phyloP scores from a whole-genome alignment of 1,140 invertebrate genomes.

The Brachionus paranguensis region DNA sequence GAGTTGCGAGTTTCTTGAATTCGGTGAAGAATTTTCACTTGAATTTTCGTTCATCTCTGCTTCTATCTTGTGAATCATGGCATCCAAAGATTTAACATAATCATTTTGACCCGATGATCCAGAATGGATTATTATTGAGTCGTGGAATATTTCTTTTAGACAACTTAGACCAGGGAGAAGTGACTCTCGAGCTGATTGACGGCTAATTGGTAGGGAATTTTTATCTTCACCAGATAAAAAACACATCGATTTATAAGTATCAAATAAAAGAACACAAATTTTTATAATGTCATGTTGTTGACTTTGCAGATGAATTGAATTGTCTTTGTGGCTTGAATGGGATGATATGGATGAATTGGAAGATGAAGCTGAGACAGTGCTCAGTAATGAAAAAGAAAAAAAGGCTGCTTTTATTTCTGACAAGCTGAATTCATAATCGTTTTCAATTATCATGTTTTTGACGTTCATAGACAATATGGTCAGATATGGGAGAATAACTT shows the following conservation, averaged over 20 bases:
- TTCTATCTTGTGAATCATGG: slow-evolving; percentile 28
- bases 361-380: background rate
- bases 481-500: slow-evolving; percentile 29
- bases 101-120: slow-evolving; percentile 1
- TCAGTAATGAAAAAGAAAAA: background rate
- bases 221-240: background rate
- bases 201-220: background rate
- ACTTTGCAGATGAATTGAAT: background rate
- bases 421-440: slow-evolving; percentile 26
- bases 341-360: slow-evolving; percentile 1
- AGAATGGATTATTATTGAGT: slow-evolving; percentile 11
- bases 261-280: slow-evolving; percentile 28
- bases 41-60: background rate
- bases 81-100: slow-evolving; percentile 1
- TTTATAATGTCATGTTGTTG: slow-evolving; percentile 23
- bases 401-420: background rate
- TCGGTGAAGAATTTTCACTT: background rate
- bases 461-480: slow-evolving; percentile 30
- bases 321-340: background rate
- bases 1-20: background rate
- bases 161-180: slow-evolving; percentile 3
- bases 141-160: slow-evolving; percentile 13
- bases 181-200: slow-evolving; percentile 20
- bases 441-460: slow-evolving; percentile 31
- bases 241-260: slow-evolving; percentile 27